Evolutionary conservation across 2,888 invertebrate genomes (phyloP).

Genomic region (Epinotia ramella): DNA sequence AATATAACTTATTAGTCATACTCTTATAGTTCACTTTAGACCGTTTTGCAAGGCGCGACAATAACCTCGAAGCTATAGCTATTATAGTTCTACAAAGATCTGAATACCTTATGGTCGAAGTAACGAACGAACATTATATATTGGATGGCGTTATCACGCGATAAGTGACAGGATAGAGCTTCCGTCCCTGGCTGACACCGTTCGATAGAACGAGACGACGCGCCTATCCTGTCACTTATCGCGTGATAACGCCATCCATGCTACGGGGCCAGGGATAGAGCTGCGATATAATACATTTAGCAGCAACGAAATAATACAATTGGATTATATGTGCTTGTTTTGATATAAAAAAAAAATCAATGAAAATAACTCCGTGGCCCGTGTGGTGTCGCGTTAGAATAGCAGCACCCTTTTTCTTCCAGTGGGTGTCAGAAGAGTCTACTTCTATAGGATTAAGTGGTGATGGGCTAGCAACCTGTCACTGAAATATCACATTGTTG

Average conservation of each 20-base stretch:
- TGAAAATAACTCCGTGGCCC: neutral
- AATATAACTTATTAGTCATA: neutral
- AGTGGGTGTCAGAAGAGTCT: too few relatives aligned
- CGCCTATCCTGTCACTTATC: too few relatives aligned
- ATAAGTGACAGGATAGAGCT: too few relatives aligned
- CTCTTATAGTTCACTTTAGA: neutral
- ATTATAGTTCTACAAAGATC: constrained; percentile 63
- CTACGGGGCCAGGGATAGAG: constrained; percentile 2
- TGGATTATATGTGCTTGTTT: neutral
- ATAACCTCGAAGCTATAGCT: constrained; percentile 56
- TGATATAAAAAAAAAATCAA: too few relatives aligned
- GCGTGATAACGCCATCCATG: too few relatives aligned
- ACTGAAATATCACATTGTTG: too few relatives aligned
- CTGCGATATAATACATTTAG: neutral
- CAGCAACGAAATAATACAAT: neutral
- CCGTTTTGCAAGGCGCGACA: constrained; percentile 57
- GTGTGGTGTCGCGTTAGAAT: neutral
- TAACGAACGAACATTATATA: constrained; percentile 10
- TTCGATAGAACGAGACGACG: too few relatives aligned
- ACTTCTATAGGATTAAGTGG: too few relatives aligned
- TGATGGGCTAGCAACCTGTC: too few relatives aligned
- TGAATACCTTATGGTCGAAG: constrained; percentile 35
- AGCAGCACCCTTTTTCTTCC: too few relatives aligned
- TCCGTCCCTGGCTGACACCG: too few relatives aligned
- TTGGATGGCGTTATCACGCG: too few relatives aligned